Evolutionary conservation across 2,113 vertebrate species (phyloP), one percentile per base, ranked within the genome.

Genomic region (Peromyscus leucopus): DNA sequence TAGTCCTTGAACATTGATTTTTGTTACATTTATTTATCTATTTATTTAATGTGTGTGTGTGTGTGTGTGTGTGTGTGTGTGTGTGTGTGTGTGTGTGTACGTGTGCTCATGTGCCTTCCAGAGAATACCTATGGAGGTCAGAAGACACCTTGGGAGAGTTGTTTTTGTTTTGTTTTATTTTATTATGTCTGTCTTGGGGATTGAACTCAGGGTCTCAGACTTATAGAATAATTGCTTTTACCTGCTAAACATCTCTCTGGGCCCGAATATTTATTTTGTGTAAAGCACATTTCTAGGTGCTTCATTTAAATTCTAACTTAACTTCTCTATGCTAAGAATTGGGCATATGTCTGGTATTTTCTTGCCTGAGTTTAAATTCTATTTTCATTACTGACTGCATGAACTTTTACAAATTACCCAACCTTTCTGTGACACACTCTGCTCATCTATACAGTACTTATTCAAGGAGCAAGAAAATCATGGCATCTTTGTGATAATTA

Each of bases 291-390:
- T 55, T 67, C 17, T 65, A 55, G 55, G 5, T 83, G 8, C 2
- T 79, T 85, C 28, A 75, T 95, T 87, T 96, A 95, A 87, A 98
- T 83, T 88, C 3, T 8, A 7, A 80, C 63, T 93, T 92, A 71
- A 94, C 19, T 93, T 95, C 65, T 13, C 8, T 46, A 21, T 90
- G 84, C 33, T n/a, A 51, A 61, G n/a, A 69, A 12, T n/a, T 80
- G 22, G 46, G 31, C 10, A 36, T 80, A 93, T 67, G 72, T 90
- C 55, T 88, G 17, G 2, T 24, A 59, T 84, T 94, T 82, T 85
- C n/a, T 63, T 76, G 33, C 26, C 42, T 86, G 24, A 55, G 15
- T 28, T 97, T 61, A 91, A 91, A 96, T 82, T 89, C 7, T 59
- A 84, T 39, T 91, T 87, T 93, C 36, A 75, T 80, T 83, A 80